These are phyloP conservation scores for Morelia viridis DNA, from an alignment of 2,797 vertebrate genomes.

Conservation along the genomic window DNA sequence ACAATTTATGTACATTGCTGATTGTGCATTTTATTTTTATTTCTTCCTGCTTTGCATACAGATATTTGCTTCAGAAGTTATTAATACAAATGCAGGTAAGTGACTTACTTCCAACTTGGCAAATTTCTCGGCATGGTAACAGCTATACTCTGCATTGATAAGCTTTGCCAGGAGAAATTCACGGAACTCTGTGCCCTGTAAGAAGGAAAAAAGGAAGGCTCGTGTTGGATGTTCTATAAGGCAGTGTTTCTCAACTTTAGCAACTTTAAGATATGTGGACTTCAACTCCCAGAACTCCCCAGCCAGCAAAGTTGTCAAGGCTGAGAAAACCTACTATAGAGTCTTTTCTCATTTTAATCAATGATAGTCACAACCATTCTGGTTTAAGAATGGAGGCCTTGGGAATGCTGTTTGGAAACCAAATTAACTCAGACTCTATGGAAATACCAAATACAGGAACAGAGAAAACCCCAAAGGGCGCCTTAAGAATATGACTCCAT, in stretches of 20 bases:
- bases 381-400: neutral
- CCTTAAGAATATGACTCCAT: neutral
- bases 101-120: constrained; percentile 86
- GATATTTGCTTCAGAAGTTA: neutral
- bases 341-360: neutral
- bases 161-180: constrained; percentile 91
- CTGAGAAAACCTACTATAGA: no score
- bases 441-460: neutral
- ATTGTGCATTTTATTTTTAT: neutral
- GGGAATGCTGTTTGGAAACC: neutral
- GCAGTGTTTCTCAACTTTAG: neutral
- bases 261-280: no score
- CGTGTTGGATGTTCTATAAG: neutral
- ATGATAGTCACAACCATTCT: neutral
- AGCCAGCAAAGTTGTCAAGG: no score
- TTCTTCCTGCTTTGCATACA: neutral
- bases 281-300: no score
- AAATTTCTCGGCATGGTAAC: constrained; percentile 92
- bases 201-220: constrained; percentile 20
- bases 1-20: neutral
- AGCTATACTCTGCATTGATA: constrained; percentile 92
- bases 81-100: neutral
- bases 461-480: neutral
- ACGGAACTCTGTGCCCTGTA: constrained; percentile 83
- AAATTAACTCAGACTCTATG: neutral